Evolutionary conservation across 2,888 invertebrate species (phyloP).

Genomic region (Pegoplata infirma): DNA sequence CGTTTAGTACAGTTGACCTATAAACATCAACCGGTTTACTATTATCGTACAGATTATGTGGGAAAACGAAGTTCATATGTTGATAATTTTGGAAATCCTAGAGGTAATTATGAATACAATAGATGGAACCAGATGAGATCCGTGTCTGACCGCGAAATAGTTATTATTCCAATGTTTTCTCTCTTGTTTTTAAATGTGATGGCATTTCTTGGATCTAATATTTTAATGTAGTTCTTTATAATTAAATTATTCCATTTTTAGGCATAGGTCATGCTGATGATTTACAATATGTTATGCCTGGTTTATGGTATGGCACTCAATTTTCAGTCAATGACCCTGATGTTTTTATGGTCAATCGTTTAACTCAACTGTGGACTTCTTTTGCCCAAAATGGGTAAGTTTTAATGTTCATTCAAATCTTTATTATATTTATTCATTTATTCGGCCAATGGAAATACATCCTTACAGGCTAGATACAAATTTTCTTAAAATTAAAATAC

Average conservation of each 20-base stretch:
- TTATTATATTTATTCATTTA: neutral
- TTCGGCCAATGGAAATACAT: too few relatives aligned
- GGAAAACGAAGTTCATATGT: slow-evolving; percentile 80
- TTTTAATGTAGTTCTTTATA: too few relatives aligned
- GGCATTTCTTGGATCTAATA: too few relatives aligned
- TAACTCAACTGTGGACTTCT: slow-evolving; percentile 75
- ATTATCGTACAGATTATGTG: slow-evolving; percentile 81
- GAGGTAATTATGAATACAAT: too few relatives aligned
- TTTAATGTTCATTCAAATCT: neutral
- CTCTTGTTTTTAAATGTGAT: too few relatives aligned
- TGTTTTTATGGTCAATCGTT: slow-evolving; percentile 75
- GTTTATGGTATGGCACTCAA: slow-evolving; percentile 67
- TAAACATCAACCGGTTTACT: slow-evolving; percentile 80
- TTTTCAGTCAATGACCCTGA: slow-evolving; percentile 73
- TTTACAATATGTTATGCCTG: slow-evolving; percentile 70
- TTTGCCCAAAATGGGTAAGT: slow-evolving; percentile 75
- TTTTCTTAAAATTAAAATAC: too few relatives aligned
- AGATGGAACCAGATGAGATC: too few relatives aligned
- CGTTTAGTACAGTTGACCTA: slow-evolving; percentile 81
- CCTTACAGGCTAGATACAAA: too few relatives aligned
- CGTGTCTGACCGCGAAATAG: too few relatives aligned
- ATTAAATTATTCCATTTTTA: slow-evolving; percentile 3
- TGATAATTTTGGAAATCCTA: slow-evolving; percentile 76
- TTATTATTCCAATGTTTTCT: too few relatives aligned
- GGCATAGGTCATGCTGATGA: slow-evolving; percentile 72